These are phyloP conservation scores for Drosophila chauvacae DNA, from an alignment of 1,140 invertebrate species.

Conservation along the genomic window DNA sequence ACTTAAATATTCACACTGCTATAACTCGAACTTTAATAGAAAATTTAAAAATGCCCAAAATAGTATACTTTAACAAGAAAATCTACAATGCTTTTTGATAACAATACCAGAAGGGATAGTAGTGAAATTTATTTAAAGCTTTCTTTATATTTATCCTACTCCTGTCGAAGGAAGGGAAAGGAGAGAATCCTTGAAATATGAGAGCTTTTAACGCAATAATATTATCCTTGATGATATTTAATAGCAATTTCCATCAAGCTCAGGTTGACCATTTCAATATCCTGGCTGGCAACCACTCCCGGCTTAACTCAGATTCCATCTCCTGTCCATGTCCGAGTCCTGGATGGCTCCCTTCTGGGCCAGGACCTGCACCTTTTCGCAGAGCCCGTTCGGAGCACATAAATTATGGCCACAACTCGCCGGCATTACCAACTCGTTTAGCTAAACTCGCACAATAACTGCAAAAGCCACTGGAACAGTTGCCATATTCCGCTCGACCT, in stretches of 20 bases:
- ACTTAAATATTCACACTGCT: background rate
- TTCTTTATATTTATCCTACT: too few species aligned
- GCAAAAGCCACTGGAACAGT: constrained; percentile 66
- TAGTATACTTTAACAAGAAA: background rate
- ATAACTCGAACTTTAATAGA: too few species aligned
- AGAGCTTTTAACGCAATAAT: background rate
- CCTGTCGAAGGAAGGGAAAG: background rate
- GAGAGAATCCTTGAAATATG: background rate
- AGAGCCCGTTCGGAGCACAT: constrained; percentile 18
- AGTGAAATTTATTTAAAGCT: background rate
- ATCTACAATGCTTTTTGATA: too few species aligned
- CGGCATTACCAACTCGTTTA: constrained; percentile 74
- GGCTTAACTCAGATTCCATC: constrained; percentile 8
- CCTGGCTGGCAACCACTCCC: constrained; percentile 6
- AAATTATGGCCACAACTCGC: constrained; percentile 45
- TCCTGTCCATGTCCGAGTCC: constrained; percentile 2
- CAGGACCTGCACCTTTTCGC: constrained; percentile 2
- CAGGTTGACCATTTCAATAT: constrained; percentile 41
- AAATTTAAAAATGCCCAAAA: too few species aligned
- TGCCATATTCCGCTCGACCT: constrained; percentile 68
- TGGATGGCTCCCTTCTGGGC: background rate
- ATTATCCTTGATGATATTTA: background rate
- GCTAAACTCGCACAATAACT: constrained; percentile 73
- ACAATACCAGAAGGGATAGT: background rate
- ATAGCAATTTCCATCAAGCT: constrained; percentile 21